phyloP scores from a whole-genome alignment of 1,140 invertebrate species.

The Centruroides vittatus region DNA sequence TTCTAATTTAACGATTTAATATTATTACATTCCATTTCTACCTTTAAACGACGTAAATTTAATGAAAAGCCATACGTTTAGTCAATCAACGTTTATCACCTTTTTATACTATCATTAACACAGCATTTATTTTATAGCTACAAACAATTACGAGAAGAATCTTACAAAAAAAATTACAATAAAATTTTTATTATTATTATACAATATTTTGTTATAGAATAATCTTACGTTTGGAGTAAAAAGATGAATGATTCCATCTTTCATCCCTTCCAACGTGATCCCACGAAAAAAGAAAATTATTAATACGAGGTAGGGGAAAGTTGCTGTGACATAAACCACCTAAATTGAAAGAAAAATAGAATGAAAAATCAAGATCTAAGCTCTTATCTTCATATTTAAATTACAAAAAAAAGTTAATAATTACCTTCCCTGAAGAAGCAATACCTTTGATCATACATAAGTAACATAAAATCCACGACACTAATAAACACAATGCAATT shows the following conservation, averaged over 20 bases:
- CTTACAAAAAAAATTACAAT: no score
- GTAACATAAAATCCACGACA: conserved; percentile 91
- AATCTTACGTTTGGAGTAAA: conserved; percentile 65
- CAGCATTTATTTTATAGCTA: no score
- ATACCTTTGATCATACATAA: conserved; percentile 98
- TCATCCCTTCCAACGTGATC: conserved; percentile 76
- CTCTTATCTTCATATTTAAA: neutral
- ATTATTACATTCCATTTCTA: no score
- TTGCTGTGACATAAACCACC: conserved; percentile 89
- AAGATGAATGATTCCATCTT: conserved; percentile 71
- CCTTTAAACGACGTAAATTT: no score
- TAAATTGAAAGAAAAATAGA: conserved; percentile 21
- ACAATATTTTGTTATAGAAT: no score
- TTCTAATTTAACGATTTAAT: no score
- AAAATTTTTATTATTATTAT: no score
- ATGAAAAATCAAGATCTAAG: neutral
- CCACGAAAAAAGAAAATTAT: conserved; percentile 92
- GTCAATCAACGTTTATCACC: no score
- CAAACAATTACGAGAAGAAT: no score
- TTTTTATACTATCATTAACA: no score
- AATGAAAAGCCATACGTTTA: no score
- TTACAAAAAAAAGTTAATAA: neutral
- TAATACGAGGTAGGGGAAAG: conserved; percentile 87
- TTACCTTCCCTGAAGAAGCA: conserved; percentile 82
- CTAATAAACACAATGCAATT: conserved; percentile 70